These are phyloP conservation scores for Myopa tessellatipennis DNA, from an alignment of 2,888 invertebrate genomes.

Conservation along the genomic window DNA sequence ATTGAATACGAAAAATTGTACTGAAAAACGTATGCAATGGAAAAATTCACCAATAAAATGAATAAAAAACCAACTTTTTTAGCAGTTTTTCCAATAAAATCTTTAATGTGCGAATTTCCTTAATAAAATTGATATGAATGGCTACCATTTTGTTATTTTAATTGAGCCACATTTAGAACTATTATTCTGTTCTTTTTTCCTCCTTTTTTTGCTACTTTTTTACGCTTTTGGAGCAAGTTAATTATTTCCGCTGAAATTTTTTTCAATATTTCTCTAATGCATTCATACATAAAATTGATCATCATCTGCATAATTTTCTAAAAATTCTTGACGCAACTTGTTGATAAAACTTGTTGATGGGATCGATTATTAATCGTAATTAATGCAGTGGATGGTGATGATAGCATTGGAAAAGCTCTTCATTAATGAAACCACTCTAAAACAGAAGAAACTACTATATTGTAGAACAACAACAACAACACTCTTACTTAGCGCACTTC, in stretches of 20 bases:
- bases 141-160: background rate
- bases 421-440: background rate
- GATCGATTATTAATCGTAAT: too few relatives aligned
- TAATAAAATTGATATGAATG: slow-evolving; percentile 16
- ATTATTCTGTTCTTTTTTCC: slow-evolving; percentile 1
- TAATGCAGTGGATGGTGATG: too few relatives aligned
- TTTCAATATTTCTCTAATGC: too few relatives aligned
- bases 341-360: too few relatives aligned
- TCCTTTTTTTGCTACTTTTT: background rate
- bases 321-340: too few relatives aligned
- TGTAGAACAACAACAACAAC: slow-evolving; percentile 8
- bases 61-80: slow-evolving; percentile 23
- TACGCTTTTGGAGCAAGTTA: background rate
- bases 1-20: background rate
- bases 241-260: background rate
- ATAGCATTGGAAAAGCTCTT: background rate
- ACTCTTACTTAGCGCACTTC: slow-evolving; percentile 2
- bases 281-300: too few relatives aligned
- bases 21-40: background rate
- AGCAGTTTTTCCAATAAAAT: too few relatives aligned
- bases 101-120: slow-evolving; percentile 17
- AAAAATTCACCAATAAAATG: background rate
- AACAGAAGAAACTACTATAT: background rate
- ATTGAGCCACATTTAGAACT: too few relatives aligned
- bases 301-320: too few relatives aligned